Evolutionary conservation across 1,140 invertebrate genomes (phyloP).

Genomic region (Brachionus calyciflorus): DNA sequence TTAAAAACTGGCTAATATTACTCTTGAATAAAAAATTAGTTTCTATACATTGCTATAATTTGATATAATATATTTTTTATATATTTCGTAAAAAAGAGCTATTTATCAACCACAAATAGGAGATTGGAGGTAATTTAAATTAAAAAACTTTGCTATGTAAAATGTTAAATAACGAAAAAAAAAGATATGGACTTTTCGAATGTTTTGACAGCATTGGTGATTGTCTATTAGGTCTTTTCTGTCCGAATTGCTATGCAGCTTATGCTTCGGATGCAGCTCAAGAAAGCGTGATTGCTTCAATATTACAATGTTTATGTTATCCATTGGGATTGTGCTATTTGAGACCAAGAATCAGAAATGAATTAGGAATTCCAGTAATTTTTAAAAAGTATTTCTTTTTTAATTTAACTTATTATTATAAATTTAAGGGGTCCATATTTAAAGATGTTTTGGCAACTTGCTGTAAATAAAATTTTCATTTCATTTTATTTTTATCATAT

Average conservation of each 20-base stretch:
- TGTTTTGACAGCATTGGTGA: constrained; percentile 36
- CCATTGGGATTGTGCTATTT: constrained; percentile 29
- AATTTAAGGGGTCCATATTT: constrained; percentile 2
- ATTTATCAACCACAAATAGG: constrained; percentile 14
- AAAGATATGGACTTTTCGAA: constrained; percentile 40
- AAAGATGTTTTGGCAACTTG: constrained; percentile 9
- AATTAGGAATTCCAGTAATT: constrained; percentile 14
- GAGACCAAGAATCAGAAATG: constrained; percentile 15
- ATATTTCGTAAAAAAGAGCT: background rate
- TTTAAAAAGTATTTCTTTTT: background rate
- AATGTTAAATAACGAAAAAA: background rate
- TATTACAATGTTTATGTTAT: constrained; percentile 23
- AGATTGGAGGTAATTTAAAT: background rate
- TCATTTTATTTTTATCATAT: background rate
- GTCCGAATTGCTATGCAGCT: constrained; percentile 31
- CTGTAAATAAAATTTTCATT: background rate
- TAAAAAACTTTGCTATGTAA: background rate
- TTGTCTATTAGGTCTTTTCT: constrained; percentile 9
- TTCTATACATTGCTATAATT: too few species aligned
- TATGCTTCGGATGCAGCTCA: constrained; percentile 25
- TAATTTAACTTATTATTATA: background rate
- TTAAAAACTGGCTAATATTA: background rate
- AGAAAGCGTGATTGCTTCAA: constrained; percentile 5
- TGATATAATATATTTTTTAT: too few species aligned
- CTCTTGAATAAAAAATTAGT: too few species aligned